Percentiles rank a stretch among this genome's conserved stretches.
phyloP scores from a whole-genome alignment of 2,888 invertebrate species.

The Drosophila ezoana region DNA sequence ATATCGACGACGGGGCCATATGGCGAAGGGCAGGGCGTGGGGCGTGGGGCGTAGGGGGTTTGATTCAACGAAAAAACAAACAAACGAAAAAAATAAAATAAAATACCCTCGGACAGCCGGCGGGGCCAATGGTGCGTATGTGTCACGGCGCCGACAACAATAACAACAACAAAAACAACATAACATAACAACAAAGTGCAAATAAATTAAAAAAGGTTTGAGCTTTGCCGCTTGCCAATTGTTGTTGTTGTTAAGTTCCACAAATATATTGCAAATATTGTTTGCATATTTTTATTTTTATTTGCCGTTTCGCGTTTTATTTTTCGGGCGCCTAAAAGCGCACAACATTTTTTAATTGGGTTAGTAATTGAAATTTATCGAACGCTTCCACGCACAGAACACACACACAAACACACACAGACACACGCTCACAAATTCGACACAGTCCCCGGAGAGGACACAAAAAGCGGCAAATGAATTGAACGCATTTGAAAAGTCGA shows the following conservation, averaged over 20 bases:
- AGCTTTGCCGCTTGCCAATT: slow-evolving; percentile 36
- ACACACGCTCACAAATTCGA: slow-evolving; percentile 13
- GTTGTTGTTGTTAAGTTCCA: slow-evolving; percentile 55
- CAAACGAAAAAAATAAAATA: slow-evolving; percentile 32
- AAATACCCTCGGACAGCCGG: slow-evolving; percentile 55
- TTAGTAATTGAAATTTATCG: slow-evolving; percentile 84
- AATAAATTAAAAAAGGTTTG: slow-evolving; percentile 72
- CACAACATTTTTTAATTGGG: slow-evolving; percentile 82
- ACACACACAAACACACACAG: slow-evolving; percentile 30
- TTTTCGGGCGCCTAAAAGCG: slow-evolving; percentile 73
- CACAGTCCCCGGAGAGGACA: slow-evolving; percentile 39
- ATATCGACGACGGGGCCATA: slow-evolving; percentile 33
- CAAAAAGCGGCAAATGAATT: slow-evolving; percentile 61
- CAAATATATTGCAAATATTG: slow-evolving; percentile 67
- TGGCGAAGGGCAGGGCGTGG: slow-evolving; percentile 17
- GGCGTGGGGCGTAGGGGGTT: slow-evolving; percentile 7
- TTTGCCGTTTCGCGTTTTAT: slow-evolving; percentile 49
- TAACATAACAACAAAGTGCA: slow-evolving; percentile 41
- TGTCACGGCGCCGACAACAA: slow-evolving; percentile 62
- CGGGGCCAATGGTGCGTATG: slow-evolving; percentile 76
- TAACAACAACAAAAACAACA: slow-evolving; percentile 25
- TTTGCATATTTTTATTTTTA: slow-evolving; percentile 45
- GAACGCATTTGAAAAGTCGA: slow-evolving; percentile 45
- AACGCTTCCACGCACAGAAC: slow-evolving; percentile 56
- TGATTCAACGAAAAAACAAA: slow-evolving; percentile 11